phyloP scores from a whole-genome alignment of 2,113 vertebrate genomes.

The Toxotes chatareus region DNA sequence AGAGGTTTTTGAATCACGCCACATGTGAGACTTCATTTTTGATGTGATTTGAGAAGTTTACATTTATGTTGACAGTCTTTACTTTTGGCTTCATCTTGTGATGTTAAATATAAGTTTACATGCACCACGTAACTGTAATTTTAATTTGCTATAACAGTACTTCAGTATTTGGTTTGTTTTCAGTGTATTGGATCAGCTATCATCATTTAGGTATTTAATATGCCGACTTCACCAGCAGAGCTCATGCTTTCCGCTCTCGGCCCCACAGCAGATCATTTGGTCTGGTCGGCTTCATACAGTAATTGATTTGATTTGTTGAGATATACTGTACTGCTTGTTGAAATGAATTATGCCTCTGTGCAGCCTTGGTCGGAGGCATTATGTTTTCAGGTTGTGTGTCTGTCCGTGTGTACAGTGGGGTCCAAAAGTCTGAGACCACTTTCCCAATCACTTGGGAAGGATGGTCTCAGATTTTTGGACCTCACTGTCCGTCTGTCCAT shows the following conservation, averaged over 20 bases:
- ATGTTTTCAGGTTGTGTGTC: too few species aligned
- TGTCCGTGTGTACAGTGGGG: too few species aligned
- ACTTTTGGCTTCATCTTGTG: too few species aligned
- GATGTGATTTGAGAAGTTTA: neutral
- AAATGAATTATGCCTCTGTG: too few species aligned
- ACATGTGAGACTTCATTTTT: neutral
- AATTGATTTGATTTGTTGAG: neutral
- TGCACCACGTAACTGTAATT: neutral
- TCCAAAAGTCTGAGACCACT: too few species aligned
- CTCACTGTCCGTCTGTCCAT: too few species aligned
- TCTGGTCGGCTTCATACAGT: slow-evolving; percentile 3
- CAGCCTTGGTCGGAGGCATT: too few species aligned
- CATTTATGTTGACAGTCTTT: neutral
- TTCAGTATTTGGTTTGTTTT: neutral
- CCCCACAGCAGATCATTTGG: slow-evolving; percentile 1
- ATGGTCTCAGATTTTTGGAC: too few species aligned
- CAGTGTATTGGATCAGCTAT: neutral
- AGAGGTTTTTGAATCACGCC: neutral
- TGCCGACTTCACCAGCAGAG: neutral
- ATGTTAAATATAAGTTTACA: neutral
- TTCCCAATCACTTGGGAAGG: too few species aligned
- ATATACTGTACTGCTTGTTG: too few species aligned
- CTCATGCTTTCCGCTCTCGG: neutral
- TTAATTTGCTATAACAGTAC: neutral
- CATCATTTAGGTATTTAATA: neutral